Evolutionary conservation across 1,140 invertebrate species (phyloP), one percentile per base, ranked within the genome.

Genomic region (Pseudomyrmex flavicornis): DNA sequence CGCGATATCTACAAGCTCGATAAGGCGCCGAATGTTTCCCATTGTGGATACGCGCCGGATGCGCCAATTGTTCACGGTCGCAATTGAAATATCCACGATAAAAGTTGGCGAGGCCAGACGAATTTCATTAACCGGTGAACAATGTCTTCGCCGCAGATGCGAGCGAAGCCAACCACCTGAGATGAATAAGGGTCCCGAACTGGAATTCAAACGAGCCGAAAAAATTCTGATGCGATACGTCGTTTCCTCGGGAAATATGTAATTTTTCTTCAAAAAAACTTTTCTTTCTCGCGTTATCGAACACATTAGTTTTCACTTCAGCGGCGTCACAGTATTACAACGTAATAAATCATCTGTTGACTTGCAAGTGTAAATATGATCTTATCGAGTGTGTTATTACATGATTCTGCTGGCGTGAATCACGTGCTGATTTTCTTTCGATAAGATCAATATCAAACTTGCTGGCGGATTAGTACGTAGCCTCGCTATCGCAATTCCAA

Each of bases 171-270:
- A 73, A 15, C 59, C 50, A 68, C 62, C 68, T 87, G 73, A 70
- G 85, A 59, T 80, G 82, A 80, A 80, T 65, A 75, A 70, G 52
- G 26, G 58, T 58, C 52, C 74, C 52, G 74, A 63, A 22, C 54
- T 69, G 70, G 73, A 68, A 84, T 84, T 35, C 35, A 0, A 35
- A 7, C 48, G 22, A 48, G 84, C 82, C 50, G 66, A 58, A 84
- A 87, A 84, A 59, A 87, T 87, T 61, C 82, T 73, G 46, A 56
- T 54, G 59, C 76, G 63, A 61, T 68, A 79, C 61, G 82, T 79
- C 61, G 74, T 73, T 63, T 74, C 80, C 52, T 35, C 35, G 35
- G 80, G 85, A 73, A 87, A 87, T 87, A 65, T 61, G 52, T 56
- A 69, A 66, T 85, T 68, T 50, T 50, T 59, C 0, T 50, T 26